Conservation (phyloP, 2,888 invertebrate species). For the Blomia tropicalis region DNA sequence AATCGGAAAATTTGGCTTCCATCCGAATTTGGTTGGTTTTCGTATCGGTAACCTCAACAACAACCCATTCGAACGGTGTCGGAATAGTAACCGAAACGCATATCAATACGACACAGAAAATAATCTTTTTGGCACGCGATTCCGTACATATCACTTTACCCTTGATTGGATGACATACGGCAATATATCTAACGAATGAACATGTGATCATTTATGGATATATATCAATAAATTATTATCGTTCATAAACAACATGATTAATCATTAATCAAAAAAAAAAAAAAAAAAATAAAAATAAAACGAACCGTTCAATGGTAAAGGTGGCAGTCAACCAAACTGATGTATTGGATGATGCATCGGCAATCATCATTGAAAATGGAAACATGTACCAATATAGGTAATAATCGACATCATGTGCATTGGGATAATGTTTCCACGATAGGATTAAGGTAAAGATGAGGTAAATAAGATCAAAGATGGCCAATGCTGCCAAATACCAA, state of each 20-base stretch:
- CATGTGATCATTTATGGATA: background rate
- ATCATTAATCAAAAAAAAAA: background rate
- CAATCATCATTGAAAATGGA: slow-evolving; percentile 32
- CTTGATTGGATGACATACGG: slow-evolving; percentile 37
- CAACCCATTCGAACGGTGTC: slow-evolving; percentile 35
- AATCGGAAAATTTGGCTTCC: slow-evolving; percentile 22
- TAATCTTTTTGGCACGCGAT: slow-evolving; percentile 34
- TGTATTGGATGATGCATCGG: slow-evolving; percentile 34
- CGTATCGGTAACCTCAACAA: slow-evolving; percentile 23
- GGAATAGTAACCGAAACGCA: slow-evolving; percentile 36
- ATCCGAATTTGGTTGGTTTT: slow-evolving; percentile 25
- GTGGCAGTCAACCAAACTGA: slow-evolving; percentile 38
- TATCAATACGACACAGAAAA: slow-evolving; percentile 32
- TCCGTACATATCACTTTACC: slow-evolving; percentile 34
- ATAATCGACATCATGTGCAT: slow-evolving; percentile 40
- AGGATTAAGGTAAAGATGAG: slow-evolving; percentile 49
- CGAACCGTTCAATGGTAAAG: slow-evolving; percentile 36
- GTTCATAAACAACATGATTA: background rate
- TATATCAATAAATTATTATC: too few relatives aligned
- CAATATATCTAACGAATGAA: slow-evolving; percentile 33
- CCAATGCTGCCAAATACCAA: slow-evolving; percentile 54
- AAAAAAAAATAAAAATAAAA: background rate
- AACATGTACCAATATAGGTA: slow-evolving; percentile 46
- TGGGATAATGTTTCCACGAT: slow-evolving; percentile 46
- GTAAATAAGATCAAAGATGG: slow-evolving; percentile 53